These are phyloP conservation scores for Cantharis nigra DNA, from an alignment of 2,888 invertebrate genomes.

Conservation along the genomic window DNA sequence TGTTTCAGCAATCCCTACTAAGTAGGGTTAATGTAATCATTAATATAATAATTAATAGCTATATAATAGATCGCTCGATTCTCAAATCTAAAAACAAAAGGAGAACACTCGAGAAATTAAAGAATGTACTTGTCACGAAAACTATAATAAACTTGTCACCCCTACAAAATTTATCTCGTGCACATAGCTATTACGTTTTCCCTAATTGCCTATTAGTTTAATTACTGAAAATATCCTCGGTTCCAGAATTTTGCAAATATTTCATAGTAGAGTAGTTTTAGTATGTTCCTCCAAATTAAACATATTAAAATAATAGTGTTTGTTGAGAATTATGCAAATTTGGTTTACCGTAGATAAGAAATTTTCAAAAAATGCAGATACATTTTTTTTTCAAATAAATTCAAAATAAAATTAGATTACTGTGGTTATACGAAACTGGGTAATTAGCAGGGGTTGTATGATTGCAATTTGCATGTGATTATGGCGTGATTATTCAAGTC, in stretches of 20 bases:
- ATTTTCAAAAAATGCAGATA: not conserved
- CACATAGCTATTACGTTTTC: slow-evolving; percentile 4
- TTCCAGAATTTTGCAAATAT: not conserved
- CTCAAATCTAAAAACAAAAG: not conserved
- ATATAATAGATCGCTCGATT: not conserved
- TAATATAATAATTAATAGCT: not conserved
- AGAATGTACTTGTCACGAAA: not conserved
- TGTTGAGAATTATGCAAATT: not conserved
- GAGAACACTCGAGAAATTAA: not conserved
- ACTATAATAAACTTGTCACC: not conserved
- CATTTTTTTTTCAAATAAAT: not conserved
- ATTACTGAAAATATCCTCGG: not conserved
- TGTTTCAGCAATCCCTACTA: not conserved
- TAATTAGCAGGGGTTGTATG: not conserved
- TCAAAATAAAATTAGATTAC: not conserved
- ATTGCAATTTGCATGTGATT: not conserved
- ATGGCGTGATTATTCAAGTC: not conserved
- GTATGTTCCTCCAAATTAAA: not conserved
- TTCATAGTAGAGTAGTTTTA: not conserved
- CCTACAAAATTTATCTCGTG: not conserved
- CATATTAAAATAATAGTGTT: not conserved
- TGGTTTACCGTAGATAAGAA: not conserved
- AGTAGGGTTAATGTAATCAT: not conserved
- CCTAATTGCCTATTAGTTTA: slow-evolving; percentile 5
- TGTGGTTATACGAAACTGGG: not conserved